These are phyloP conservation scores for Allygus modestus DNA, from an alignment of 2,888 invertebrate species.

Conservation along the genomic window DNA sequence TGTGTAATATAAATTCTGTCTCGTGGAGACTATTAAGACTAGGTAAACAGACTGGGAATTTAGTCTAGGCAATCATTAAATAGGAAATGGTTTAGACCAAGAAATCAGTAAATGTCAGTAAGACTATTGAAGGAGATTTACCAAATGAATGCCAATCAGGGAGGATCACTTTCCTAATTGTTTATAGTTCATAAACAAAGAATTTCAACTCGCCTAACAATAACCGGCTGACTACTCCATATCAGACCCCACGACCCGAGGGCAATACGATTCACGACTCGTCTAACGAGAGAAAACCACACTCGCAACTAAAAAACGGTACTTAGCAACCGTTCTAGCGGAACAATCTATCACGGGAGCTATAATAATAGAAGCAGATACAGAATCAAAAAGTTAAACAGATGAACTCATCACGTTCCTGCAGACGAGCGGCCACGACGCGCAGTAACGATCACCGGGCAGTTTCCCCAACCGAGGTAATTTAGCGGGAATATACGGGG, in stretches of 20 bases:
- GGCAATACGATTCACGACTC: background rate
- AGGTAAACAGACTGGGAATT: too few species aligned
- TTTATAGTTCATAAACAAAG: too few species aligned
- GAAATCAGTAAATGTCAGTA: too few species aligned
- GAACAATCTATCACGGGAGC: slow-evolving; percentile 28
- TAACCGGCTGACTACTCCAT: too few species aligned
- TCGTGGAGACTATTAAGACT: too few species aligned
- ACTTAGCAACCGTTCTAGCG: slow-evolving; percentile 16
- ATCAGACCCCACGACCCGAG: background rate
- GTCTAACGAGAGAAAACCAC: background rate
- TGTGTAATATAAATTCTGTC: too few species aligned
- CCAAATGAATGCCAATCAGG: too few species aligned
- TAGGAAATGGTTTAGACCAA: too few species aligned
- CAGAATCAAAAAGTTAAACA: background rate
- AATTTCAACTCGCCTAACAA: too few species aligned
- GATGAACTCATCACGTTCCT: slow-evolving; percentile 18
- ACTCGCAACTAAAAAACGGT: background rate
- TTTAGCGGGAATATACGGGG: slow-evolving; percentile 6
- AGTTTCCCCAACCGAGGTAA: background rate
- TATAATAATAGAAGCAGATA: background rate
- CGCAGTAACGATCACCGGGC: background rate
- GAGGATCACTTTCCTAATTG: too few species aligned
- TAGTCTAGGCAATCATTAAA: too few species aligned
- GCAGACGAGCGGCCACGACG: slow-evolving; percentile 4
- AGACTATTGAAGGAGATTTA: too few species aligned